These are phyloP conservation scores for Lingula anatina DNA, from an alignment of 2,888 invertebrate species.

Conservation along the genomic window DNA sequence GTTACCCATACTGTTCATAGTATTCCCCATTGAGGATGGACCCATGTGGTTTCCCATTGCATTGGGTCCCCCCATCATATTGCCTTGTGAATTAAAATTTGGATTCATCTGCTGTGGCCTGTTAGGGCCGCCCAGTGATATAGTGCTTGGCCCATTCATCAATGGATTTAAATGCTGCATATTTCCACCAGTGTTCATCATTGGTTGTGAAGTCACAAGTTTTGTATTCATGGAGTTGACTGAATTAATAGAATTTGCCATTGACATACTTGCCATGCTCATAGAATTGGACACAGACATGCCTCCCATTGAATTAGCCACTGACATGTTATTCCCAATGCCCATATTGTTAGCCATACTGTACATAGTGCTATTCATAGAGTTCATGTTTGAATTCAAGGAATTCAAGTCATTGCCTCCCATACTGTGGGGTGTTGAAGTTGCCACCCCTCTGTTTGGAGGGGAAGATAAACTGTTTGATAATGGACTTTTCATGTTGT, in stretches of 20 bases:
- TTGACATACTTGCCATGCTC: constrained; percentile 17
- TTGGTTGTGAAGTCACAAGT: constrained; percentile 13
- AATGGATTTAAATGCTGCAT: too few species aligned
- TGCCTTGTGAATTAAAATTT: too few species aligned
- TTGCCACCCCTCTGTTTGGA: constrained; percentile 28
- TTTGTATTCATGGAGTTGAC: constrained; percentile 10
- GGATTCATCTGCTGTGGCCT: too few species aligned
- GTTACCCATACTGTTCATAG: too few species aligned
- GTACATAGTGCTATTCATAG: not conserved
- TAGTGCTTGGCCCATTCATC: too few species aligned
- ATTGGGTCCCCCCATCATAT: constrained; percentile 6
- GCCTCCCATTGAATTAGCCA: too few species aligned
- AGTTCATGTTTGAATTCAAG: too few species aligned
- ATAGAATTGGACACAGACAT: constrained; percentile 11
- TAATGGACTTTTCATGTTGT: constrained; percentile 36
- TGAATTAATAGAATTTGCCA: constrained; percentile 6
- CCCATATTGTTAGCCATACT: constrained; percentile 7
- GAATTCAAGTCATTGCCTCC: too few species aligned
- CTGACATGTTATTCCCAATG: constrained; percentile 8
- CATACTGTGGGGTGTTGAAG: too few species aligned
- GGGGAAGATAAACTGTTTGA: constrained; percentile 38
- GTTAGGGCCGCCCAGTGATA: constrained; percentile 22
- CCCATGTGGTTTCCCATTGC: too few species aligned
- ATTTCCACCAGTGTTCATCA: too few species aligned
- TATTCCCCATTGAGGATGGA: too few species aligned